phyloP scores from a whole-genome alignment of 2,888 invertebrate species.

The Salticus scenicus region DNA sequence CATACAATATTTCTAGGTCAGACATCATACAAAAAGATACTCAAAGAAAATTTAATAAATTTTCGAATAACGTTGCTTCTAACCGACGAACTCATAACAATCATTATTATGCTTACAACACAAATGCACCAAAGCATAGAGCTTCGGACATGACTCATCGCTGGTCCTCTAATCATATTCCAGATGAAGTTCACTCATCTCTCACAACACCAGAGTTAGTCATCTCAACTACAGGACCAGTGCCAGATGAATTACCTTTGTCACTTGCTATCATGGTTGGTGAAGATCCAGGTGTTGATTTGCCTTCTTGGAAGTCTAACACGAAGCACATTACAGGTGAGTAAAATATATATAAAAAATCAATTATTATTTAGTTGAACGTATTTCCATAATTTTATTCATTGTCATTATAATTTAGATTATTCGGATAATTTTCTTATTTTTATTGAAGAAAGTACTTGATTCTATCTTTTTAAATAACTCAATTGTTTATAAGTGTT shows the following conservation, averaged over 20 bases:
- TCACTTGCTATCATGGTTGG: constrained; percentile 73
- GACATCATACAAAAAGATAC: constrained; percentile 6
- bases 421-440: neutral
- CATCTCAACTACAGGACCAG: constrained; percentile 53
- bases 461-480: too few species aligned
- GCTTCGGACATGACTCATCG: neutral
- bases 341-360: neutral
- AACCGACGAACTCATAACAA: constrained; percentile 24
- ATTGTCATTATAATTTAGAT: neutral
- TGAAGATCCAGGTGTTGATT: constrained; percentile 66
- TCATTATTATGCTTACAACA: constrained; percentile 46
- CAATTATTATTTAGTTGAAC: neutral
- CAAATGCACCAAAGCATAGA: constrained; percentile 16
- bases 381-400: too few species aligned
- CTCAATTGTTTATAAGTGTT: too few species aligned
- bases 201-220: constrained; percentile 59
- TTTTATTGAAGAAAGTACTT: neutral
- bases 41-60: neutral
- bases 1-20: neutral
- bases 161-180: neutral
- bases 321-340: constrained; percentile 25
- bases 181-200: constrained; percentile 13
- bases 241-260: constrained; percentile 72
- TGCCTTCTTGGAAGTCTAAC: constrained; percentile 46
- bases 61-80: neutral